phyloP scores from a whole-genome alignment of 2,888 invertebrate genomes.

The Leptodirus hochenwartii region DNA sequence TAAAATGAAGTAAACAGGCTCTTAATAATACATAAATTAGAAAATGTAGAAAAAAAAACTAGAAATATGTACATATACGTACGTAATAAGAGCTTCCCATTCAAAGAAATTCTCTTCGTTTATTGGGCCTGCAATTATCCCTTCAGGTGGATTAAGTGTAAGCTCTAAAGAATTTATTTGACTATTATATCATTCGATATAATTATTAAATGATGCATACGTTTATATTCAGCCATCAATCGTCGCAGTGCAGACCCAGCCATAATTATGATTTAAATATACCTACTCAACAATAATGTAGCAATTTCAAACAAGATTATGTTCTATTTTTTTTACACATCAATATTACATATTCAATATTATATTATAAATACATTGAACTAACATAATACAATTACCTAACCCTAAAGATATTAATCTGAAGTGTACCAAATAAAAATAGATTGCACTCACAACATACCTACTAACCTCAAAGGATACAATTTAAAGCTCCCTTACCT shows the following conservation, averaged over 20 bases:
- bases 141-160: constrained; percentile 92
- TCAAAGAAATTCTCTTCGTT: constrained; percentile 99
- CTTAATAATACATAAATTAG: constrained; percentile 2
- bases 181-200: not conserved
- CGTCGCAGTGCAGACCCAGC: constrained; percentile 70
- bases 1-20: constrained; percentile 25
- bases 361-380: too few relatives aligned
- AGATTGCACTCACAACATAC: too few relatives aligned
- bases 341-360: too few relatives aligned
- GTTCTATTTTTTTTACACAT: too few relatives aligned
- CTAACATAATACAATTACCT: too few relatives aligned
- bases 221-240: constrained; percentile 80
- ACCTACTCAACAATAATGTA: too few relatives aligned
- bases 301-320: too few relatives aligned
- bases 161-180: constrained; percentile 40
- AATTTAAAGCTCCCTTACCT: too few relatives aligned
- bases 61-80: constrained; percentile 23
- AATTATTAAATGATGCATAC: constrained; percentile 26
- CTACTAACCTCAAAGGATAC: too few relatives aligned
- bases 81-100: constrained; percentile 97
- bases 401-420: too few relatives aligned
- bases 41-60: constrained; percentile 4
- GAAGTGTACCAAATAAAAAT: too few relatives aligned
- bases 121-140: constrained; percentile 93
- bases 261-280: too few relatives aligned